Conservation (phyloP, 2,797 vertebrate genomes). For the Staurois parvus region DNA sequence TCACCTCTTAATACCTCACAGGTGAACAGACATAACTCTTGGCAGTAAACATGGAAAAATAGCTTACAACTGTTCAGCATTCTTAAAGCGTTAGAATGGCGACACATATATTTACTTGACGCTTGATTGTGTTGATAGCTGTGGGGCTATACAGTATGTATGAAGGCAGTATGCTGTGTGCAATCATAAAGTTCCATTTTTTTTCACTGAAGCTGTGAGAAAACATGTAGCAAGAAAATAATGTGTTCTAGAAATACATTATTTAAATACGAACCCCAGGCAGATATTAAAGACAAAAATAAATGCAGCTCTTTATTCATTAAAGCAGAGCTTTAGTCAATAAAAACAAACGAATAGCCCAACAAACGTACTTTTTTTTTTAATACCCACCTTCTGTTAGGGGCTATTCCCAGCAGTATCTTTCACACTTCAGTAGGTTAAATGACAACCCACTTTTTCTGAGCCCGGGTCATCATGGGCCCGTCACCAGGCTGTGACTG, state of each 20-base stretch:
- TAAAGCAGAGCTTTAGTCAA: neutral
- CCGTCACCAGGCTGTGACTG: too few species aligned
- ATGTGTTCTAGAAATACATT: neutral
- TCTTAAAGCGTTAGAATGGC: neutral
- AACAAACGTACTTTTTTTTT: too few species aligned
- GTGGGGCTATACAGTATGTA: neutral
- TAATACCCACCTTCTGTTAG: too few species aligned
- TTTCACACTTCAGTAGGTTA: too few species aligned
- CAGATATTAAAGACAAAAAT: neutral
- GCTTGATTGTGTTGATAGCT: neutral
- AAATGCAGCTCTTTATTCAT: neutral
- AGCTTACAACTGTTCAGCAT: conserved; percentile 20
- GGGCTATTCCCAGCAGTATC: too few species aligned
- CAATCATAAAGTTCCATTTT: neutral
- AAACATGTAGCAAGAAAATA: neutral
- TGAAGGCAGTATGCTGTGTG: neutral
- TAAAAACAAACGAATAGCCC: neutral
- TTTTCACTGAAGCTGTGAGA: neutral
- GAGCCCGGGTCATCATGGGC: too few species aligned
- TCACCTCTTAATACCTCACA: conserved; percentile 32
- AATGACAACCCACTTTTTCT: too few species aligned
- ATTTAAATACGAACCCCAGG: neutral
- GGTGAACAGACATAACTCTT: conserved; percentile 37
- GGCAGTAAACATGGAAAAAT: conserved; percentile 49
- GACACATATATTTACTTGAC: neutral